These are phyloP conservation scores for Solea solea DNA, from an alignment of 2,113 vertebrate genomes.

Conservation along the genomic window DNA sequence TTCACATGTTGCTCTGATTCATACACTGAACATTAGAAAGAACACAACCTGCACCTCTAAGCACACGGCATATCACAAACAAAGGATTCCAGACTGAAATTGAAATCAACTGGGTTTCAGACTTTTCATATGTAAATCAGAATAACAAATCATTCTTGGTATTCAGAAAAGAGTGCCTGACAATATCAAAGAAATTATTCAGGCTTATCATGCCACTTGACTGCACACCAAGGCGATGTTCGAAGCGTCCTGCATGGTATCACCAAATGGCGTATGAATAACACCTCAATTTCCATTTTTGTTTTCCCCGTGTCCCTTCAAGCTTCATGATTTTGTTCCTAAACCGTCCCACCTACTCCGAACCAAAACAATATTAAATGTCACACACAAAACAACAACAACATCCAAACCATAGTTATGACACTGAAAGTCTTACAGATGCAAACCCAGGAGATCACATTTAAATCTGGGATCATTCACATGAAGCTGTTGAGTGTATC, in stretches of 20 bases:
- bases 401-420: background rate
- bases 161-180: constrained; percentile 15
- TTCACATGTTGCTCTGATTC: background rate
- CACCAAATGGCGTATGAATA: background rate
- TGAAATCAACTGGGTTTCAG: constrained; percentile 20
- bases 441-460: background rate
- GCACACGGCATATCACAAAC: background rate
- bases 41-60: constrained; percentile 22
- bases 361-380: background rate
- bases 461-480: background rate
- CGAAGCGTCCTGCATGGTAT: background rate
- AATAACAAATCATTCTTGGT: constrained; percentile 19
- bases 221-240: constrained; percentile 38
- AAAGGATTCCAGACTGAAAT: background rate
- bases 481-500: constrained; percentile 1
- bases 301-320: background rate
- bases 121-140: constrained; percentile 34
- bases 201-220: constrained; percentile 34
- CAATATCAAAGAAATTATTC: constrained; percentile 26
- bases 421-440: background rate
- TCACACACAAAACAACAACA: too few relatives aligned
- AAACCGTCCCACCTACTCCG: too few relatives aligned
- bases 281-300: background rate
- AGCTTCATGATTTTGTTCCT: background rate
- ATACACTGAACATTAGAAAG: constrained; percentile 4